Percentiles rank a stretch among this genome's conserved stretches.
Conservation (phyloP, 2,888 invertebrate species). For the Pollenia griseotomentosa region DNA sequence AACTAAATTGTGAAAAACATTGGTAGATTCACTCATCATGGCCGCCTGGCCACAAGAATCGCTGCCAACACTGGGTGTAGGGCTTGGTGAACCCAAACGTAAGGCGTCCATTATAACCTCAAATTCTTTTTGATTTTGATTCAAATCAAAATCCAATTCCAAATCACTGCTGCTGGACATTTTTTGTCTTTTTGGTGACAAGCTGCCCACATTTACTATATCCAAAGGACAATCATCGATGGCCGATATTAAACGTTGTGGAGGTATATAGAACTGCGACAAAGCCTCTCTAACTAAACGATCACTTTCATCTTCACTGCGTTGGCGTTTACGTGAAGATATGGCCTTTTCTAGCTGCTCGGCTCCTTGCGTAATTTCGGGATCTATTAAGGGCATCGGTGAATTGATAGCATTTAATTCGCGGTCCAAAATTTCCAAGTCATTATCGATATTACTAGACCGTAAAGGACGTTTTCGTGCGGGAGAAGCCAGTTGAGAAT, state of each 20-base stretch:
- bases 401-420: conserved; percentile 84
- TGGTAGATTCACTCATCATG: conserved; percentile 86
- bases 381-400: conserved; percentile 84
- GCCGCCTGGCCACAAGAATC: conserved; percentile 87
- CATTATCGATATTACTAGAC: conserved; percentile 83
- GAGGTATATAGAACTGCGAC: conserved; percentile 89
- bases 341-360: conserved; percentile 83
- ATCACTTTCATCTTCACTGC: conserved; percentile 88
- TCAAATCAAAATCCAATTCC: conserved; percentile 82
- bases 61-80: conserved; percentile 79
- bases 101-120: conserved; percentile 85
- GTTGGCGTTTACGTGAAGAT: conserved; percentile 83
- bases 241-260: conserved; percentile 88
- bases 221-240: conserved; percentile 87
- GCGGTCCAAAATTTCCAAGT: conserved; percentile 84
- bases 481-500: conserved; percentile 43
- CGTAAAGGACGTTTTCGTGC: conserved; percentile 80
- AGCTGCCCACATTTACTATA: conserved; percentile 77
- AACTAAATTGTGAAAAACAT: conserved; percentile 84
- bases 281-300: conserved; percentile 89
- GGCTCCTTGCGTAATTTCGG: conserved; percentile 84
- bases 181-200: conserved; percentile 67
- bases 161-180: conserved; percentile 75
- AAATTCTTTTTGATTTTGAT: conserved; percentile 84
- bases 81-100: conserved; percentile 82